These are phyloP conservation scores for Anthoscopus minutus DNA, from an alignment of 2,113 vertebrate genomes.

Conservation along the genomic window DNA sequence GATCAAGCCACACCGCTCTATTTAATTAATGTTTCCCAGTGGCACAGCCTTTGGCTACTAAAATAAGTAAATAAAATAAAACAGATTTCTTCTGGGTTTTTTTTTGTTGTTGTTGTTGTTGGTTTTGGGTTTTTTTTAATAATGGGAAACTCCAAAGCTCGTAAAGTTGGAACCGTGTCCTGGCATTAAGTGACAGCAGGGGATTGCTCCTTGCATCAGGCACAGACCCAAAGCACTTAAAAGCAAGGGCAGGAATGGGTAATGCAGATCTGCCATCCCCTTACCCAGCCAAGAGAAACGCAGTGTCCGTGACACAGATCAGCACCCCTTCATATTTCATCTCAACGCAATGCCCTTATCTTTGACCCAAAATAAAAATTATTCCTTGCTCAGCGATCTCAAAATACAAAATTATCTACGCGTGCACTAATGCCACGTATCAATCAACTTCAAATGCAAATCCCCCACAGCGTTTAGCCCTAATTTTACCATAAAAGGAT, in stretches of 20 bases:
- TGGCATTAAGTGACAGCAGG: background rate
- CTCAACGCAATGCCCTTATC: conserved; percentile 22
- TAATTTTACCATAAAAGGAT: conserved; percentile 52
- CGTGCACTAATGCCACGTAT: conserved; percentile 45
- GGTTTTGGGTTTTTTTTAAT: background rate
- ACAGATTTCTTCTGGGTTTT: background rate
- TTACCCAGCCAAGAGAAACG: background rate
- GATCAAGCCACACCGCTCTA: background rate
- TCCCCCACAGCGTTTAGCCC: background rate
- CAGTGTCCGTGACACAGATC: background rate
- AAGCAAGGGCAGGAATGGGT: conserved; percentile 25
- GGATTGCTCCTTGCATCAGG: background rate
- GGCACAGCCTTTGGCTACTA: background rate
- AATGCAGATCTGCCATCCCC: background rate
- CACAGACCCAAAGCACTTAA: conserved; percentile 29
- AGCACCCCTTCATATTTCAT: conserved; percentile 36
- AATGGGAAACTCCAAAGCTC: background rate
- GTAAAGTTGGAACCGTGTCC: background rate
- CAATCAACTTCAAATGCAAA: conserved; percentile 52
- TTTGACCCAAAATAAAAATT: conserved; percentile 57
- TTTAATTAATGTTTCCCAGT: background rate
- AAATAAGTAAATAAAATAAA: background rate
- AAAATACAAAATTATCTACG: conserved; percentile 30
- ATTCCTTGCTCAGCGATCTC: conserved; percentile 58
- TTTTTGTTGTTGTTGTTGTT: no score